phyloP scores from a whole-genome alignment of 2,113 vertebrate genomes.

The Corvus cornix region DNA sequence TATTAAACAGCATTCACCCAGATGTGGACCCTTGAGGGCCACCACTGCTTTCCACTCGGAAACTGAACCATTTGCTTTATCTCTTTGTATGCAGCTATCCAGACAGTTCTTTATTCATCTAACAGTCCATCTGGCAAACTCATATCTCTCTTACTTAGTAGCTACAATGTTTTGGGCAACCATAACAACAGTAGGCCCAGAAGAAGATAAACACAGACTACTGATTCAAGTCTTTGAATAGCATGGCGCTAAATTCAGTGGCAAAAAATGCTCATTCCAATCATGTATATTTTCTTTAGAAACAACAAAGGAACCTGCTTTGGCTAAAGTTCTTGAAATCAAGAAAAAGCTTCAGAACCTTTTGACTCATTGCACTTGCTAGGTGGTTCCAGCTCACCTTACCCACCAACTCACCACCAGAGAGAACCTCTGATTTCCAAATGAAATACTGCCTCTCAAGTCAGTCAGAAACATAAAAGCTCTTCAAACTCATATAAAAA shows the following conservation, averaged over 20 bases:
- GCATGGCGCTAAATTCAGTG: background rate
- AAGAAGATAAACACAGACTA: background rate
- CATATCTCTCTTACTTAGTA: background rate
- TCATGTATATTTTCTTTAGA: background rate
- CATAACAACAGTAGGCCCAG: background rate
- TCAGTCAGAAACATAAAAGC: background rate
- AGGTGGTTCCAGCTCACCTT: background rate
- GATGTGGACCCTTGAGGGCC: background rate
- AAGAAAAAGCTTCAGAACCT: background rate
- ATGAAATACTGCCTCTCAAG: background rate
- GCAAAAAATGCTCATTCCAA: background rate
- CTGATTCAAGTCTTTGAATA: background rate
- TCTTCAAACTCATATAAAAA: background rate
- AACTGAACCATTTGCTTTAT: background rate
- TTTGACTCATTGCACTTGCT: background rate
- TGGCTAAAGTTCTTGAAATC: background rate
- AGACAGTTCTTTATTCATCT: background rate
- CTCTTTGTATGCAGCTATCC: background rate
- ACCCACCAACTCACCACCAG: background rate
- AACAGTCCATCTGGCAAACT: background rate
- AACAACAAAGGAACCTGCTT: background rate
- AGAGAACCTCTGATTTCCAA: background rate
- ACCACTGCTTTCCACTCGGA: background rate
- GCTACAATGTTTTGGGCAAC: background rate
- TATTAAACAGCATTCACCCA: background rate